A percentile compares a stretch with the other conserved stretches of the same genome.
Evolutionary conservation across 1,140 invertebrate genomes (phyloP).

Genomic region (Cyclina sinensis): DNA sequence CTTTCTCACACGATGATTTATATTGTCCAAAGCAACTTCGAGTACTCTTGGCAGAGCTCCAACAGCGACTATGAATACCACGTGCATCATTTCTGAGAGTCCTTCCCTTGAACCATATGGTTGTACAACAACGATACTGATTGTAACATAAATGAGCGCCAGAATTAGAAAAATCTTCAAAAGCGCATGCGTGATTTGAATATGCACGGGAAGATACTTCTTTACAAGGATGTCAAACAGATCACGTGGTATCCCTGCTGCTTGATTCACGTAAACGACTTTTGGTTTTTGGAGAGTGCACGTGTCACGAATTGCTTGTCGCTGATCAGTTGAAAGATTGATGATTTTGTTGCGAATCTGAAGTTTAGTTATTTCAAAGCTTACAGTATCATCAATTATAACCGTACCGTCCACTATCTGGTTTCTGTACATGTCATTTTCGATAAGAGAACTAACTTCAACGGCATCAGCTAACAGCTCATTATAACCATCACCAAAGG

Average conservation of each 20-base stretch:
- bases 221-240: conserved; percentile 42
- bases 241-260: conserved; percentile 25
- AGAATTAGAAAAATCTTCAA: conserved; percentile 44
- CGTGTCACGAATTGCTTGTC: background rate
- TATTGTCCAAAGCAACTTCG: conserved; percentile 29
- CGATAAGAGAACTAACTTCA: conserved; percentile 29
- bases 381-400: conserved; percentile 5
- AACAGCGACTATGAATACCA: conserved; percentile 49
- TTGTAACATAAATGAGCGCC: background rate
- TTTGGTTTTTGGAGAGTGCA: background rate
- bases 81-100: conserved; percentile 59
- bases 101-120: background rate
- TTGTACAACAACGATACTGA: conserved; percentile 6
- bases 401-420: conserved; percentile 4
- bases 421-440: background rate
- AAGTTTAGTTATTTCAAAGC: conserved; percentile 15
- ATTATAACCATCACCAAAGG: conserved; percentile 27
- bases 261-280: conserved; percentile 9
- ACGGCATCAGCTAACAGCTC: conserved; percentile 48
- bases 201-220: conserved; percentile 47
- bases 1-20: conserved; percentile 28
- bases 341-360: conserved; percentile 3
- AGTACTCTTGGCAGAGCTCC: conserved; percentile 48
- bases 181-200: conserved; percentile 17
- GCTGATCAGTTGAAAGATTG: conserved; percentile 9